A percentile compares a stretch with the other conserved stretches of the same genome.
phyloP scores from a whole-genome alignment of 53 echinoderm and acorn worm species.

The Stichopus horrens region DNA sequence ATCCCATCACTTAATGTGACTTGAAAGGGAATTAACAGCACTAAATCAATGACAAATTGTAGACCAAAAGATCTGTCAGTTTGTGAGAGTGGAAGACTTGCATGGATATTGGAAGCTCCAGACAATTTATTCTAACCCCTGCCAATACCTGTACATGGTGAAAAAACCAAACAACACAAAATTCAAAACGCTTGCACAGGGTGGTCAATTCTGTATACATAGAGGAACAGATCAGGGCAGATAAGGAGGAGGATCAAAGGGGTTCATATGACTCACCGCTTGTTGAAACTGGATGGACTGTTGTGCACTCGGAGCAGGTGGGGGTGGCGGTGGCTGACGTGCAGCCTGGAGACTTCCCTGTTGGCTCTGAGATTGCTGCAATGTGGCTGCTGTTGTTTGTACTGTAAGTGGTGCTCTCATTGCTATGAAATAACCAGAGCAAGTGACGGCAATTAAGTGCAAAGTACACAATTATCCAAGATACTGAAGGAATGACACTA shows the following conservation, averaged over 20 bases:
- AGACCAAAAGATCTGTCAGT: too few relatives aligned
- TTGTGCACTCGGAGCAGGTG: not conserved
- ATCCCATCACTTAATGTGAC: too few relatives aligned
- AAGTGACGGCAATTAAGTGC: not conserved
- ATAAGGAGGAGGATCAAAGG: not conserved
- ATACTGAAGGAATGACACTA: not conserved
- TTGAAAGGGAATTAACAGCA: too few relatives aligned
- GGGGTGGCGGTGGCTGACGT: conserved; percentile 40
- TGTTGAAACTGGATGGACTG: conserved; percentile 44
- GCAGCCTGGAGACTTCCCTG: not conserved
- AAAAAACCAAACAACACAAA: too few relatives aligned
- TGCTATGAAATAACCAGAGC: conserved; percentile 47
- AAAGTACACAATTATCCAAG: not conserved
- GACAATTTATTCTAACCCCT: too few relatives aligned
- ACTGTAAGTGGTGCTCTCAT: conserved; percentile 85
- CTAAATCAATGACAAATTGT: too few relatives aligned
- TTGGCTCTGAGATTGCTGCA: conserved; percentile 58
- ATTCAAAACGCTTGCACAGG: too few relatives aligned
- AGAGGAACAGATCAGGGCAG: not conserved
- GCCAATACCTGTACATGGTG: too few relatives aligned
- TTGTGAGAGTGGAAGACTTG: too few relatives aligned
- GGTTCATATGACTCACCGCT: not conserved
- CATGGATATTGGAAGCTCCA: too few relatives aligned
- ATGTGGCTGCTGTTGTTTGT: conserved; percentile 76
- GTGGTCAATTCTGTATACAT: not conserved